Percentiles rank a stretch among this genome's conserved stretches.
Conservation (phyloP, 1,140 invertebrate genomes). For the Caerostris extrusa region DNA sequence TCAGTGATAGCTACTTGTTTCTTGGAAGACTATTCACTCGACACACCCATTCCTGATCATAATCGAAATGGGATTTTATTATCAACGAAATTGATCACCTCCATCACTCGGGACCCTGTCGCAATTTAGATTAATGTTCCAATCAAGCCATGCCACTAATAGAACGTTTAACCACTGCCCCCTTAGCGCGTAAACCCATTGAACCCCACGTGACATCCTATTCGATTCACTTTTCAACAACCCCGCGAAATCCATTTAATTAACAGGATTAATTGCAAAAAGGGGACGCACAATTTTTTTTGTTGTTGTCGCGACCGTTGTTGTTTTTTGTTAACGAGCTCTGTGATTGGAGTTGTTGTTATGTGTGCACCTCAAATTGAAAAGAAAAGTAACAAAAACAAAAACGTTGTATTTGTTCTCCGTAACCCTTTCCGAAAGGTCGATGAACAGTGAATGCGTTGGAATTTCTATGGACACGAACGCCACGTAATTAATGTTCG, state of each 20-base stretch:
- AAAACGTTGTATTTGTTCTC: background rate
- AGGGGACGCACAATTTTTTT: background rate
- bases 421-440: background rate
- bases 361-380: background rate
- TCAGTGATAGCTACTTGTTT: too few relatives aligned
- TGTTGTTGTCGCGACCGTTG: background rate
- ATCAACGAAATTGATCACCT: slow-evolving; percentile 14
- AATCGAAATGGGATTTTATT: slow-evolving; percentile 30
- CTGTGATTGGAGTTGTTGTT: too few relatives aligned
- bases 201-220: background rate
- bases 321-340: background rate
- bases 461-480: background rate
- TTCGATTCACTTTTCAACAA: slow-evolving; percentile 17
- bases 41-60: slow-evolving; percentile 15
- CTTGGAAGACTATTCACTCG: background rate
- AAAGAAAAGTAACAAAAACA: background rate
- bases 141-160: background rate
- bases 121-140: slow-evolving; percentile 19
- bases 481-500: slow-evolving; percentile 36
- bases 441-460: slow-evolving; percentile 32
- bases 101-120: background rate
- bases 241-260: slow-evolving; percentile 22
- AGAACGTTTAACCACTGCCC: background rate
- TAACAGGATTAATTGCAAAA: slow-evolving; percentile 46
- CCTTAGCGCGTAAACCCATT: background rate